Evolutionary conservation across 2,888 invertebrate genomes (phyloP), one percentile per base, ranked within the genome.

Genomic region (Timema cristinae): DNA sequence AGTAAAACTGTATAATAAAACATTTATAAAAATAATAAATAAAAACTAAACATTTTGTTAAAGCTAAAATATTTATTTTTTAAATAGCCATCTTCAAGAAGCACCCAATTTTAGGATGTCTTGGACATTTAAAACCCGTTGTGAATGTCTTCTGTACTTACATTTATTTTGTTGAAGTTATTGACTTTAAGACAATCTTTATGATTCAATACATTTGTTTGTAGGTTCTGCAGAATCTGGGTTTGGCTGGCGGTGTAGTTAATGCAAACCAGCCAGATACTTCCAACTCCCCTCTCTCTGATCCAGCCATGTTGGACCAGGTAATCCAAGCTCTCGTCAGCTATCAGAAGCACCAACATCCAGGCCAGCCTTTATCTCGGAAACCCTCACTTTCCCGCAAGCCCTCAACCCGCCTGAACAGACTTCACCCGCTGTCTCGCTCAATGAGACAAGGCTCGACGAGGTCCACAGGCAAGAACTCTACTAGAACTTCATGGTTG

Each of bases 361-460:
- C 67, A 66, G 49, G 54, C n/a, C n/a, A 66, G 9, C 11, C 16
- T 8, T 32, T 32, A 32, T 32, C 32, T 32, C 32, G 32, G 32
- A 32, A 32, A 32, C 15, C 15, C 6, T 9, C 32, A 47, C 68
- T 50, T 9, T 16, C 15, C 13, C 50, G 50, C 51, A 68, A 67
- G 71, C 67, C 61, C 51, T 79, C 82, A 48, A 77, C 79, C 73
- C 81, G 81, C 75, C 77, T 82, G 6, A 82, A 79, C 76, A 81
- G 83, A 54, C 81, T 81, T 79, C 80, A 81, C 15, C 82, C 83
- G 1, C 77, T 82, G 51, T 83, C 83, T 50, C 81, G 83, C 48
- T 83, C 83, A 6, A 79, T 80, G 15, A 72, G 74, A 9, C 74
- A 73, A 59, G 73, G 72, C 49, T 75, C 74, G 13, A 70, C 72